Percentiles rank a stretch among this genome's conserved stretches.
These are phyloP conservation scores for Cygnus buccinator DNA, from an alignment of 2,113 vertebrate genomes.

Conservation along the genomic window DNA sequence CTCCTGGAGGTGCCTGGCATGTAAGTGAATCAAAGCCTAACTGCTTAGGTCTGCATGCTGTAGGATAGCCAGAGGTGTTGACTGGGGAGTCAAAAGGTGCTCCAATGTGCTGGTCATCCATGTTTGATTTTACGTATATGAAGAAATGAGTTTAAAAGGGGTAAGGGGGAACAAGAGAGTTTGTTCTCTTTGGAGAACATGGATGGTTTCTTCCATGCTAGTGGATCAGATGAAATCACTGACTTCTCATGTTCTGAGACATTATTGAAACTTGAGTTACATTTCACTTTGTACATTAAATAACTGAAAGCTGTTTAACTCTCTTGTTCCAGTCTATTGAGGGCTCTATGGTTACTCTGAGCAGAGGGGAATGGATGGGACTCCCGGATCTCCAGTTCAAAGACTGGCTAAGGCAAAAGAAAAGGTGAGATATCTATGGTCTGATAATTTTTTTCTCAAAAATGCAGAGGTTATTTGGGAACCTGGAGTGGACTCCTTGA, in stretches of 20 bases:
- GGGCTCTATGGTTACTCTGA: constrained; percentile 84
- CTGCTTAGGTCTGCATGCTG: neutral
- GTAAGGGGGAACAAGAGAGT: neutral
- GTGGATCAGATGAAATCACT: neutral
- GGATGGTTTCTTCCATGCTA: neutral
- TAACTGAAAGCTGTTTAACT: neutral
- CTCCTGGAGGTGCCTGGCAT: constrained; percentile 84
- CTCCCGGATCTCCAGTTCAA: constrained; percentile 82
- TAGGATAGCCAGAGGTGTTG: neutral
- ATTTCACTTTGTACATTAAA: neutral
- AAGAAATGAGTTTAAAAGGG: neutral
- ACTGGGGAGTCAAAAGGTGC: neutral
- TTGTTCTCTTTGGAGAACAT: neutral
- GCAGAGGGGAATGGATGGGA: constrained; percentile 86
- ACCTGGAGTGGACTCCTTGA: neutral
- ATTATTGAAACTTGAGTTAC: neutral
- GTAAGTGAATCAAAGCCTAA: constrained; percentile 61
- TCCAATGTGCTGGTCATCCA: neutral
- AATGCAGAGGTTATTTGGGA: neutral
- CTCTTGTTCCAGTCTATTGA: constrained; percentile 78
- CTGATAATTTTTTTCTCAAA: neutral
- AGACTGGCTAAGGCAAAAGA: constrained; percentile 80
- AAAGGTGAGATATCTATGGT: constrained; percentile 65
- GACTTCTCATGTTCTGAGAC: neutral
- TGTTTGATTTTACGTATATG: neutral